A percentile compares a stretch with the other conserved stretches of the same genome.
These are phyloP conservation scores for Nineta flava DNA, from an alignment of 2,888 invertebrate species.

Conservation along the genomic window DNA sequence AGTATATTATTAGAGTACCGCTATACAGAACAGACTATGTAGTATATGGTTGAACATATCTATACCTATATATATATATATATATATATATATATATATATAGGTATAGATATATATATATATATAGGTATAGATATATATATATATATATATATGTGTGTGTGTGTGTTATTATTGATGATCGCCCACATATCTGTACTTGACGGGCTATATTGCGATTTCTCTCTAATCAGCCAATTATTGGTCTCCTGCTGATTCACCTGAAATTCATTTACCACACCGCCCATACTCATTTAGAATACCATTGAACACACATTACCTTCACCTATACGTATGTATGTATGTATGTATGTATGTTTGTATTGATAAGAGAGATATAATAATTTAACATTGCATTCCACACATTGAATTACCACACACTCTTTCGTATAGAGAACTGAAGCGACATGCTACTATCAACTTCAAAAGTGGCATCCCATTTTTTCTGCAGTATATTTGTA, in stretches of 20 bases:
- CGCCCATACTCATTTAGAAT: slow-evolving; percentile 1
- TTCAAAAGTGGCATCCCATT: too few relatives aligned
- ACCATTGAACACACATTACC: background rate
- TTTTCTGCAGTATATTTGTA: too few relatives aligned
- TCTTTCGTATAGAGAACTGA: too few relatives aligned
- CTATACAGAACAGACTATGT: too few relatives aligned
- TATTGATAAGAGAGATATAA: background rate
- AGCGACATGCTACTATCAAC: too few relatives aligned
- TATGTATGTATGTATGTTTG: background rate
- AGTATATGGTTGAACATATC: too few relatives aligned
- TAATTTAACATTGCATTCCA: too few relatives aligned
- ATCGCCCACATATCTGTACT: background rate
- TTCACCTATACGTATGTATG: background rate
- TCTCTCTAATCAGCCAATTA: slow-evolving; percentile 7
- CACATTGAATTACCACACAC: too few relatives aligned
- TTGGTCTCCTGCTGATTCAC: slow-evolving; percentile 6
- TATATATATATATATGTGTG: background rate
- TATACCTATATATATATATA: too few relatives aligned
- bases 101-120: background rate
- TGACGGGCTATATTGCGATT: slow-evolving; percentile 2
- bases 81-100: background rate
- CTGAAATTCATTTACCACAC: slow-evolving; percentile 7
- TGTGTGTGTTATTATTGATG: background rate
- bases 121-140: background rate
- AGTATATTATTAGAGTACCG: too few relatives aligned